Evolutionary conservation across 2,888 invertebrate species (phyloP), one percentile per base, ranked within the genome.

Genomic region (Drosophila imparisetae): DNA sequence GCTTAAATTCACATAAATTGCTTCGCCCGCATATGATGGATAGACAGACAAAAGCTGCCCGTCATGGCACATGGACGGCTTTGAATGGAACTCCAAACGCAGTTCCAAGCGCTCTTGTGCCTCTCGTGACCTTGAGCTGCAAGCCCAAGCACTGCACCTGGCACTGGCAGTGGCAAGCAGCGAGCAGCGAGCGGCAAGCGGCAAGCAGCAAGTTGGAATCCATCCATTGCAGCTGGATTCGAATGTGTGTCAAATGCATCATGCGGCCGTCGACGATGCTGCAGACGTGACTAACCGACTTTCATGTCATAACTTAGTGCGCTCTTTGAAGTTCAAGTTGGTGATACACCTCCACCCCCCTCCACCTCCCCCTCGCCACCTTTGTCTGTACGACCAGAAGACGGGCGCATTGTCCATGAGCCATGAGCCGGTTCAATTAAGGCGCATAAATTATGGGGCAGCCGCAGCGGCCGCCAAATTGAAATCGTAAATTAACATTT

Each of bases 401-500:
- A 60, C 40, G 24, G 53, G 40, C 30, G 54, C 60, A 69, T 77
- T 72, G 78, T 72, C 80, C 74, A 58, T 68, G 69, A 52, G 55
- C 63, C 50, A 40, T 49, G 57, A 79, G 70, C 66, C 85, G 75
- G 90, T 81, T 86, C 90, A 86, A 86, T 86, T 86, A 86, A 90
- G 90, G 80, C 74, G 86, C 90, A 90, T 89, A 90, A 90, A 87
- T 90, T 90, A 89, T 89, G 86, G 78, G 69, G 36, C 86, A 77
- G 78, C 66, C 68, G 82, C 69, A 27, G 67, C 69, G 85, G 87
- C 88, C 76, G 81, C 80, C 86, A 90, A 90, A 90, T 88, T 86
- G 89, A 90, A 90, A 90, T 86, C 86, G 89, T 90, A 90, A 90
- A 90, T 89, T 90, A 90, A 90, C 89, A 80, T 82, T 83, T 83